Evolutionary conservation across 2,888 invertebrate species (phyloP).

Genomic region (Hecatera dysodea): DNA sequence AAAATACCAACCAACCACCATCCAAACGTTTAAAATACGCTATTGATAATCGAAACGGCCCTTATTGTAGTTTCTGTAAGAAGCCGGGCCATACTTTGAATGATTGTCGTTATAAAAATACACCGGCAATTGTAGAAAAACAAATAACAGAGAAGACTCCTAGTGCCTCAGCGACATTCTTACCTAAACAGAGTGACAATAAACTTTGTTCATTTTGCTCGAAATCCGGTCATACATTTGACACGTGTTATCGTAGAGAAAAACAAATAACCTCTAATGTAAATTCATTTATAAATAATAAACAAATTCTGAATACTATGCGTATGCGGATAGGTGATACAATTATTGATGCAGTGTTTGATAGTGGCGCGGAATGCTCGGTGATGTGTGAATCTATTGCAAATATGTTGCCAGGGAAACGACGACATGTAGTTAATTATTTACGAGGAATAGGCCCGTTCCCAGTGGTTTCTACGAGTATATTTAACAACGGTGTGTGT

Average conservation of each 20-base stretch:
- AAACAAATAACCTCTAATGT: conserved; percentile 3
- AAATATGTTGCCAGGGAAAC: neutral
- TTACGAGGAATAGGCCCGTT: conserved; percentile 4
- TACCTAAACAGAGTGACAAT: conserved; percentile 1
- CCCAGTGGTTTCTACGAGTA: neutral
- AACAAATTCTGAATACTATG: conserved; percentile 10
- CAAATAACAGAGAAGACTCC: too few relatives aligned
- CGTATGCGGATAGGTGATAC: conserved; percentile 1
- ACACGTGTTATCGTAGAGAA: conserved; percentile 14
- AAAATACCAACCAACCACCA: conserved; percentile 2
- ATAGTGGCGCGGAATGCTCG: conserved; percentile 1
- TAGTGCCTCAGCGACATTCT: neutral
- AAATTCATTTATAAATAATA: neutral
- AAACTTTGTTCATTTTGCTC: conserved; percentile 7
- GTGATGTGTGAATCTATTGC: neutral
- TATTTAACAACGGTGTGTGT: neutral
- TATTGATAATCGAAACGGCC: neutral
- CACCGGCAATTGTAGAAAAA: too few relatives aligned
- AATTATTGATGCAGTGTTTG: conserved; percentile 7
- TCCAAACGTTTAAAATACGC: conserved; percentile 4
- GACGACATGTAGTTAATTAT: conserved; percentile 2
- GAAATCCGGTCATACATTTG: conserved; percentile 15
- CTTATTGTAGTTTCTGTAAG: conserved; percentile 4
- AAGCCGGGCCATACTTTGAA: neutral
- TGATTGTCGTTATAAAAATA: conserved; percentile 2